A percentile compares a stretch with the other conserved stretches of the same genome.
These are phyloP conservation scores for Todus mexicanus DNA, from an alignment of 2,797 vertebrate genomes.

Conservation along the genomic window DNA sequence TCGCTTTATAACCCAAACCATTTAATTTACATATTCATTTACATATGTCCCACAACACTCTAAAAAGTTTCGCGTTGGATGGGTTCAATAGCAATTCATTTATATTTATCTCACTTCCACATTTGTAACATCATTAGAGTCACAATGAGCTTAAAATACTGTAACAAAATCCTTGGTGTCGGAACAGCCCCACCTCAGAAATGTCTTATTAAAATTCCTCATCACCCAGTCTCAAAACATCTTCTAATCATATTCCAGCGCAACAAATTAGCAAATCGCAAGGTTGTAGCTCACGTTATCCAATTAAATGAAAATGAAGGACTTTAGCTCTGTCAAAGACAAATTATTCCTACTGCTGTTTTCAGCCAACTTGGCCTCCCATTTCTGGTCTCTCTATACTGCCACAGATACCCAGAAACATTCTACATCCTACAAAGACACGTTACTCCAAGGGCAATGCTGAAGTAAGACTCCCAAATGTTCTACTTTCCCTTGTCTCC, in stretches of 20 bases:
- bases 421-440: not conserved
- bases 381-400: not conserved
- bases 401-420: not conserved
- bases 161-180: conserved; percentile 55
- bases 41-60: conserved; percentile 54
- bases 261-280: conserved; percentile 54
- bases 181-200: conserved; percentile 44
- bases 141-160: conserved; percentile 53
- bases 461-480: not conserved
- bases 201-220: conserved; percentile 63
- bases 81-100: conserved; percentile 48
- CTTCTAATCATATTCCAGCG: conserved; percentile 64
- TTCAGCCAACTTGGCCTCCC: not conserved
- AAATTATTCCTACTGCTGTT: conserved; percentile 11
- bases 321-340: conserved; percentile 47
- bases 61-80: conserved; percentile 23
- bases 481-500: not conserved
- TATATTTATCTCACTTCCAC: conserved; percentile 59
- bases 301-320: conserved; percentile 64
- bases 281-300: conserved; percentile 58
- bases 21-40: conserved; percentile 60
- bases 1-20: conserved; percentile 50
- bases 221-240: conserved; percentile 59
- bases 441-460: not conserved
- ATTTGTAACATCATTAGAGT: conserved; percentile 62